phyloP scores from a whole-genome alignment of 2,113 vertebrate genomes.

The Barbus barbus region DNA sequence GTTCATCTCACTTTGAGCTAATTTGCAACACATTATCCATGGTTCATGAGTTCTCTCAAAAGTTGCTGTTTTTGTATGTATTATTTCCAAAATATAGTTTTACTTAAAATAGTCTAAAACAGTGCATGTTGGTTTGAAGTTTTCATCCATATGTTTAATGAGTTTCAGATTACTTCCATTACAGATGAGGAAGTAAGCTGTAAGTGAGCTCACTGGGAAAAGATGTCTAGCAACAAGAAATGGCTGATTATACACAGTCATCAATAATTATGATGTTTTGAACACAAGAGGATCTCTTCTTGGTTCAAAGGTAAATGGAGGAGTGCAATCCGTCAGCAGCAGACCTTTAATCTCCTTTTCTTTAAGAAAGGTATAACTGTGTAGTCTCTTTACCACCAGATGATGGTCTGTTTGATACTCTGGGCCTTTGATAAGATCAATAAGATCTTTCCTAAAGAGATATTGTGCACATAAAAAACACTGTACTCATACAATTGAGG shows the following conservation, averaged over 20 bases:
- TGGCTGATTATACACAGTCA: neutral
- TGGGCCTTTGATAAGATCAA: neutral
- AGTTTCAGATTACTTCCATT: neutral
- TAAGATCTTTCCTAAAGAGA: neutral
- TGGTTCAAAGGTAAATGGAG: conserved; percentile 14
- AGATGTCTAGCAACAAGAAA: neutral
- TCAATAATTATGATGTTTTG: conserved; percentile 25
- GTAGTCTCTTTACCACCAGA: neutral
- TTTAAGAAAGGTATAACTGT: neutral
- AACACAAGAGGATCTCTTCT: neutral
- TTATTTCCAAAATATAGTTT: neutral
- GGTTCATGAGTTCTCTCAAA: neutral
- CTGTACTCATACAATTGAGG: neutral
- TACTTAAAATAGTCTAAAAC: neutral
- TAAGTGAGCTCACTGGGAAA: neutral
- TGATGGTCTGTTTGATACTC: neutral
- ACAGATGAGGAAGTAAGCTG: neutral
- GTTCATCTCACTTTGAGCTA: too few species aligned
- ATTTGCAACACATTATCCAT: too few species aligned
- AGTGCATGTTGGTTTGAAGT: neutral
- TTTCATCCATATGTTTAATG: neutral
- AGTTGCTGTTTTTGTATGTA: neutral
- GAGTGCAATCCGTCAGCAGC: neutral
- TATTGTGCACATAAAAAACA: neutral
- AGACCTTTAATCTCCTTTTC: conserved; percentile 22